Evolutionary conservation across 2,888 invertebrate genomes (phyloP), one percentile per base, ranked within the genome.

Genomic region (Caenorhabditis becei): DNA sequence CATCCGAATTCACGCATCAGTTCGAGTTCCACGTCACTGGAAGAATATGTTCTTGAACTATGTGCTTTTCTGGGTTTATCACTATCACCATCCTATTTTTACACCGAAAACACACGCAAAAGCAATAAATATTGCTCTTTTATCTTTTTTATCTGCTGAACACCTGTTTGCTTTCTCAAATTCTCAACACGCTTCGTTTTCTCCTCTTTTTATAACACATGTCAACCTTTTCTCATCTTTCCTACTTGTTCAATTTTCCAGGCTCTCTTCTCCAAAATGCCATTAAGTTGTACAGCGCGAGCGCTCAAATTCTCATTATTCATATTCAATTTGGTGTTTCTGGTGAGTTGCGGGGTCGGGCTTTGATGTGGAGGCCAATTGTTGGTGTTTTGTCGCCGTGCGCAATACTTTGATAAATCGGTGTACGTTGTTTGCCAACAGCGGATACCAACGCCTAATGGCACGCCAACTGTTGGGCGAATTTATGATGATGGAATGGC

Each of bases 301-400:
- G 86, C 88, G n/a, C 84, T 91, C 41, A 91, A 91, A 71, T 91
- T 91, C 82, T 87, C 86, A 56, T 83, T 91, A 41, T 91, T 91
- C 82, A 83, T 89, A 41, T 91, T 91, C 84, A 91, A 91, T 82
- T 80, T 91, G 47, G 85, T 91, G 41, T 91, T 91, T 84, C 70
- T 91, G 86, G 91, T 91, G 56, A 81, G 88, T 87, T 44, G 41
- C 8, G 41, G 14, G 41, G 14, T 2, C 7, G 41, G 2, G 28
- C 54, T 58, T 58, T 58, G 58, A 58, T 35, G 58, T 20, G n/a
- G 1, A 10, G 28, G 32, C 28, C 61, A 54, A 44, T 78, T 61
- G 26, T 47, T 54, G 28, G 44, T 58, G 44, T 70, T 35, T 54
- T 79, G n/a, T 47, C 18, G 23, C 32, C 49, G 41, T n/a, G 20